Percentiles rank a stretch among this genome's conserved stretches.
Evolutionary conservation across 1,140 invertebrate species (phyloP).

Genomic region (Drosophila insularis): DNA sequence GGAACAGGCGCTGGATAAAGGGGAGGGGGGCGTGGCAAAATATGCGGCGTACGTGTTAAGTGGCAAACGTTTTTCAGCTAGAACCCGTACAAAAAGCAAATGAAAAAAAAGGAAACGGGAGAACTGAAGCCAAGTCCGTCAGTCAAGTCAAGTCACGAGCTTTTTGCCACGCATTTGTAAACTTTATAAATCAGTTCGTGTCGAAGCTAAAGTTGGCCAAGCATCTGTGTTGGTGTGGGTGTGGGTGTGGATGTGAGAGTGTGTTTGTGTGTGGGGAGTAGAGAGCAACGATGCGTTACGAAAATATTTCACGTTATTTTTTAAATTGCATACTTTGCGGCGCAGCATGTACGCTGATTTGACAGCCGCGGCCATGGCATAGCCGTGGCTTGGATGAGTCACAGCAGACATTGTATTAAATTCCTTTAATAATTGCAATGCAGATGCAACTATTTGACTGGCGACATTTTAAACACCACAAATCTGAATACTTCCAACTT

Average conservation of each 20-base stretch:
- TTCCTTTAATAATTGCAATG: not conserved
- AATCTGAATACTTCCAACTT: not conserved
- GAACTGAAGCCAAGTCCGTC: constrained; percentile 41
- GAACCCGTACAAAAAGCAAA: constrained; percentile 20
- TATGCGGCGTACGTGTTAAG: constrained; percentile 80
- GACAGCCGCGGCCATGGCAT: constrained; percentile 20
- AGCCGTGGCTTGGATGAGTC: not conserved
- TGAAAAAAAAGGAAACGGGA: not conserved
- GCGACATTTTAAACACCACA: not conserved
- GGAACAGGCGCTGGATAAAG: not conserved
- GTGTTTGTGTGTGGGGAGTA: not conserved
- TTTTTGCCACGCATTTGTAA: constrained; percentile 80
- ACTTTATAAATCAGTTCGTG: constrained; percentile 80
- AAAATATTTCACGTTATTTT: constrained; percentile 65
- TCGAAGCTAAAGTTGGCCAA: constrained; percentile 62
- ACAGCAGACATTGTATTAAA: not conserved
- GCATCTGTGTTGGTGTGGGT: not conserved
- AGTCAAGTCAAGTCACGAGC: constrained; percentile 69
- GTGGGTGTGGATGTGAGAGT: not conserved
- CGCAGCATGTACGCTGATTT: constrained; percentile 47
- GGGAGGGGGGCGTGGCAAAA: constrained; percentile 61
- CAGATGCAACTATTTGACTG: not conserved
- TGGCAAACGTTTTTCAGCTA: constrained; percentile 78
- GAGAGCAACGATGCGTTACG: constrained; percentile 45
- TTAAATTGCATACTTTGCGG: constrained; percentile 63